A percentile compares a stretch with the other conserved stretches of the same genome.
Conservation (phyloP, 2,113 vertebrate genomes). For the Brevimyrus niger region DNA sequence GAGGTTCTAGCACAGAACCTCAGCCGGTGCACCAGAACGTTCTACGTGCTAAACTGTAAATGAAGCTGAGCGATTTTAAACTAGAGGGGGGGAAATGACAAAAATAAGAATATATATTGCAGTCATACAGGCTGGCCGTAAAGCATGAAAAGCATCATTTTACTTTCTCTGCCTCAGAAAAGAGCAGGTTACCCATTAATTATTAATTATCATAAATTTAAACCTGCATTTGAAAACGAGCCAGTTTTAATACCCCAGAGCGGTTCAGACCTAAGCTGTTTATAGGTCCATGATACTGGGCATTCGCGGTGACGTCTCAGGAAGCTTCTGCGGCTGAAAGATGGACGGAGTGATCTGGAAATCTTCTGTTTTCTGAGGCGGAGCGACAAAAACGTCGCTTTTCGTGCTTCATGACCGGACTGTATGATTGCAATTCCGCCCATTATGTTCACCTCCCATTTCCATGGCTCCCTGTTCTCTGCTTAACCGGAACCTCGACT, state of each 20-base stretch:
- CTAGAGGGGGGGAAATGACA: neutral
- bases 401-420: neutral
- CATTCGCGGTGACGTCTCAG: neutral
- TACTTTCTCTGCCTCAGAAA: no score
- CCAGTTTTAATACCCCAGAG: neutral
- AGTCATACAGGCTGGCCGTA: no score
- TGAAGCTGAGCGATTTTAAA: neutral
- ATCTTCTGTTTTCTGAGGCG: neutral
- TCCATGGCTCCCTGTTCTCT: neutral
- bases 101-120: neutral
- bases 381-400: neutral
- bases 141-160: no score
- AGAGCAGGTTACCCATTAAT: neutral
- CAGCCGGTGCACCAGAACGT: neutral
- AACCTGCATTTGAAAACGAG: neutral
- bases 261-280: neutral
- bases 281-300: neutral
- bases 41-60: neutral
- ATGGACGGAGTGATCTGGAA: neutral
- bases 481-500: neutral
- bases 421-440: neutral
- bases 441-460: neutral
- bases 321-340: neutral
- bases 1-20: neutral
- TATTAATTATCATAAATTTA: neutral